These are phyloP conservation scores for Drosophila trapezifrons DNA, from an alignment of 1,140 invertebrate species.

Conservation along the genomic window DNA sequence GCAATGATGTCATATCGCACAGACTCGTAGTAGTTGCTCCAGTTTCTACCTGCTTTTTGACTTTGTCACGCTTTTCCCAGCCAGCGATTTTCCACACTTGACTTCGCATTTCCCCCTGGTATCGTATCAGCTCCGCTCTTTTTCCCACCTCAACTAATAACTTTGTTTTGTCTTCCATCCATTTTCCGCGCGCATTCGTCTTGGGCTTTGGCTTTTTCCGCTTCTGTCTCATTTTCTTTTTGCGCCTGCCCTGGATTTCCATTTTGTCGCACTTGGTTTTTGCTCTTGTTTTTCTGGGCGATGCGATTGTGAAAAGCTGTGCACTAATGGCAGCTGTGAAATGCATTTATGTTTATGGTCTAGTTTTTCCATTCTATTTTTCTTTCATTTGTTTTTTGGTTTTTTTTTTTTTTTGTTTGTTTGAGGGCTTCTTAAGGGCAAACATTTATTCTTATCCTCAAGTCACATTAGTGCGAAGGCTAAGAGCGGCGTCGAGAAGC, in stretches of 20 bases:
- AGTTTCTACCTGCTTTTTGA: conserved; percentile 55
- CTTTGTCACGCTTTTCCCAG: conserved; percentile 63
- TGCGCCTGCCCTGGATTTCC: conserved; percentile 64
- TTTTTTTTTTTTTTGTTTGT: conserved; percentile 2
- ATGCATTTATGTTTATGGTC: conserved; percentile 75
- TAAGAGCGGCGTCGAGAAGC: conserved; percentile 8
- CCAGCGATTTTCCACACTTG: conserved; percentile 42
- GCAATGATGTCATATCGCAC: conserved; percentile 62
- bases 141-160: conserved; percentile 38
- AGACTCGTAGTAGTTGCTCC: conserved; percentile 33
- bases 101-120: conserved; percentile 29
- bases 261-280: conserved; percentile 46
- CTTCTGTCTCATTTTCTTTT: conserved; percentile 31
- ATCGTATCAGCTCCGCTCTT: conserved; percentile 10
- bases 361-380: conserved; percentile 54
- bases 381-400: conserved; percentile 1
- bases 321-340: conserved; percentile 68
- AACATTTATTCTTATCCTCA: conserved; percentile 50
- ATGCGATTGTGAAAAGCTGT: conserved; percentile 47
- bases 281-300: conserved; percentile 31
- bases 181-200: conserved; percentile 47
- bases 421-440: conserved; percentile 44
- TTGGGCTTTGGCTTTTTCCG: conserved; percentile 40
- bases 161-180: conserved; percentile 27
- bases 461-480: conserved; percentile 41